Base-by-base conservation (phyloP, 2,113 vertebrate species). In the Propithecus coquereli region DNA sequence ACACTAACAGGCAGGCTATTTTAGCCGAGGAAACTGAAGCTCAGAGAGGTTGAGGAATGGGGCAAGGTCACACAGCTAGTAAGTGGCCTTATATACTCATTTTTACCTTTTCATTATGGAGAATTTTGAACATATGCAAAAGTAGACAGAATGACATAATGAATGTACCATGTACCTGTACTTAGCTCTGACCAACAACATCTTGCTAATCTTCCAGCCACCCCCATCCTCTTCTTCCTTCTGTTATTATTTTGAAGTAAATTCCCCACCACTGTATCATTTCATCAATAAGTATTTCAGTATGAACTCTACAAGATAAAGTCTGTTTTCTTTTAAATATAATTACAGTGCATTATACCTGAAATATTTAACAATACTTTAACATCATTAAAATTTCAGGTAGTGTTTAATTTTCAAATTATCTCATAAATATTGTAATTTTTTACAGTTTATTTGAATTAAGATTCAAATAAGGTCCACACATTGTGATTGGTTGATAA, bases 371-470 rank as follows among this genome's bases (percentile, higher is more conserved):
- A 77, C 32, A 87, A 4, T 79, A n/a, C 32, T 65, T 82, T 92
- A 59, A 61, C 90, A 87, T 34, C n/a, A 71, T 68, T 94, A 90
- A 82, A 66, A 84, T 74, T 65, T 77, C 22, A 91, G 43, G 37
- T 66, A 57, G 32, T 93, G 18, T 82, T 91, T 94, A 43, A 73
- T 95, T 96, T 96, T 89, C 34, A 34, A 86, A n/a, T 94, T 80
- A 83, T 79, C 73, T 90, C 47, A 85, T 73, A 84, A 37, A 85
- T 71, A 82, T 10, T 34, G 50, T 77, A 61, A 20, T 77, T 91
- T 80, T 94, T 82, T 52, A 65, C 4, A 87, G 30, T 66, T 89
- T 95, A 70, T 63, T 88, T 93, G 86, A 94, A 88, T 81, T 76
- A 71, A 81, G n/a, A 87, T 65, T 22, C 47, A 82, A 45, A 70